Percentiles rank a stretch among this genome's conserved stretches.
Evolutionary conservation across 2,888 invertebrate genomes (phyloP).

Genomic region (Chouioia cunea): DNA sequence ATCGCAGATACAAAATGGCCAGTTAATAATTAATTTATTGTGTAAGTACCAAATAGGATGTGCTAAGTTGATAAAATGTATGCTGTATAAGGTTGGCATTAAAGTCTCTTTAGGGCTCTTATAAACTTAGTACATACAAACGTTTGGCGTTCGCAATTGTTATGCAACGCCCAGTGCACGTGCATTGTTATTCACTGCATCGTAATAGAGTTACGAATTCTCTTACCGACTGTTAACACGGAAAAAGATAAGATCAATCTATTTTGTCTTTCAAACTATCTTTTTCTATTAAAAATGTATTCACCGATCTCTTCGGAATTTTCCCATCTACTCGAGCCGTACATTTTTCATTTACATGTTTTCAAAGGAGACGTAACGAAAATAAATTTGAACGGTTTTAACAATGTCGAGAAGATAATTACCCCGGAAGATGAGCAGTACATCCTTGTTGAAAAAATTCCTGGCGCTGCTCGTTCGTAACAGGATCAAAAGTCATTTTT

Average conservation of each 20-base stretch:
- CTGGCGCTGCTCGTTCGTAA: conserved; percentile 73
- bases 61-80: conserved; percentile 24
- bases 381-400: too few relatives aligned
- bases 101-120: conserved; percentile 12
- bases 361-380: background rate
- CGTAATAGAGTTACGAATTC: conserved; percentile 49
- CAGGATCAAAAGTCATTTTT: conserved; percentile 74
- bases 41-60: conserved; percentile 37
- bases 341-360: background rate
- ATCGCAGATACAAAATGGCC: too few relatives aligned
- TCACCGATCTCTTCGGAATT: too few relatives aligned
- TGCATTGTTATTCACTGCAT: conserved; percentile 23
- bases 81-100: conserved; percentile 22
- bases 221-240: conserved; percentile 44
- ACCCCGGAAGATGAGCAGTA: conserved; percentile 78
- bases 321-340: too few relatives aligned
- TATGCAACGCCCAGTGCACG: conserved; percentile 30
- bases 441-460: conserved; percentile 74
- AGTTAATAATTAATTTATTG: too few relatives aligned
- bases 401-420: conserved; percentile 46
- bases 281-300: background rate
- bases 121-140: background rate
- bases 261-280: background rate
- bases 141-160: conserved; percentile 19
- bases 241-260: conserved; percentile 21